Conservation (phyloP, 2,797 vertebrate species). For the Cuniculus paca region DNA sequence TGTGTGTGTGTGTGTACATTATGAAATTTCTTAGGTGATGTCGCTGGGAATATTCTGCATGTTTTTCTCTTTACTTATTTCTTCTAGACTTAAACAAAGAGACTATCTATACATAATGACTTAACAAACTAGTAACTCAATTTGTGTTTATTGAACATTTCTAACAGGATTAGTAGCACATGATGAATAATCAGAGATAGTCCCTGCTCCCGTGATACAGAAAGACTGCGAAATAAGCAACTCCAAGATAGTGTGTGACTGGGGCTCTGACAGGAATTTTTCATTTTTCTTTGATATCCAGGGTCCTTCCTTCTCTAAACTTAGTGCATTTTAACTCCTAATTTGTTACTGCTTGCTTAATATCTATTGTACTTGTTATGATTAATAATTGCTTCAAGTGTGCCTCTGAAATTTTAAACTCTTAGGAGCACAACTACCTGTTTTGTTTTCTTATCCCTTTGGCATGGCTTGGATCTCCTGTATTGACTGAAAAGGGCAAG, state of each 20-base stretch:
- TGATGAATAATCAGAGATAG: not conserved
- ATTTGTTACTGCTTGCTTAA: not conserved
- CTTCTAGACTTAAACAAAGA: not conserved
- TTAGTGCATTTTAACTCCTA: not conserved
- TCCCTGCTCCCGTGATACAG: not conserved
- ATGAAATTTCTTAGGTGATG: not conserved
- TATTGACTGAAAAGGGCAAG: not conserved
- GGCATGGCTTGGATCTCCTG: not conserved
- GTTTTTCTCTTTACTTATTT: not conserved
- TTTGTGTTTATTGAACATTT: not conserved
- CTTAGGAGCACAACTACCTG: not conserved
- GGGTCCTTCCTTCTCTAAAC: not conserved
- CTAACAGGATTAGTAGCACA: not conserved
- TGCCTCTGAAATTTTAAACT: slow-evolving; percentile 28
- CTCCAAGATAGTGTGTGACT: not conserved
- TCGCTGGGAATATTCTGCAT: not conserved
- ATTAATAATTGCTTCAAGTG: slow-evolving; percentile 18
- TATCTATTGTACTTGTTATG: slow-evolving; percentile 18
- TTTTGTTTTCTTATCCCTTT: not conserved
- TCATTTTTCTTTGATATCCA: not conserved
- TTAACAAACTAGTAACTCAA: slow-evolving; percentile 56
- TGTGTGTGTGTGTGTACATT: not conserved
- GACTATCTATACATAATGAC: not conserved
- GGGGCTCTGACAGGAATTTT: not conserved
- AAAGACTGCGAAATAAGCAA: slow-evolving; percentile 1